Base-by-base conservation (phyloP, 2,888 invertebrate species). In the Kuschelorhynchus macadamiae region DNA sequence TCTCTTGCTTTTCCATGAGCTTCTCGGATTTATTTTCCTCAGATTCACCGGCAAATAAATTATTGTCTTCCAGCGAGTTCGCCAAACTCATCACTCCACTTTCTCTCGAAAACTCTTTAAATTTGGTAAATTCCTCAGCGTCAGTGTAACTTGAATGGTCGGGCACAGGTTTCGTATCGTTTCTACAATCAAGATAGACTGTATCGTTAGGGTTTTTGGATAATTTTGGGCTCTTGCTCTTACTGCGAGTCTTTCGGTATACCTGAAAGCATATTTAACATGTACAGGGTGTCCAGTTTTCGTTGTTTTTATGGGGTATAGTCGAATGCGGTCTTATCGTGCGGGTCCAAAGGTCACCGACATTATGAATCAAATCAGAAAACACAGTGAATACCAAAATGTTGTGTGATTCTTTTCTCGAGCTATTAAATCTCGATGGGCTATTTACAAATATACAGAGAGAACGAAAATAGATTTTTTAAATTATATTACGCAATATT, bases 81-180 rank as follows among this genome's bases (percentile, higher is more conserved):
- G 78, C 76, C 21, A 81, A 63, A 0, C 79, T 79, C 7, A 78
- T 67, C 41, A 83, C 79, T 7, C 82, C 82, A 70, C 82, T 82
- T 72, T 81, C 81, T 7, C 72, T 75, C 0, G 81, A 81, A 20
- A 69, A 72, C 16, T 72, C 62, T 33, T 59, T 30, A 8, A 59
- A 32, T 11, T 61, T 52, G 4, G 65, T 61, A 16, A 69, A 42
- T 2, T 46, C 42, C 9, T 46, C 20, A 14, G 63, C 59, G 14
- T 66, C 57, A 12, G 14, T 5, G 25, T 55, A 65, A n/a, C 14
- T 12, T 0, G 56, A 39, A 5, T 61, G 30, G 39, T 63, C 50
- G 20, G 49, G n/a, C 9, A 21, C 16, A 14, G 4, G 25, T 32
- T 55, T 44, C 14, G 53, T 25, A 39, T 47, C 25, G 16, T 36